A percentile compares a stretch with the other conserved stretches of the same genome.
Conservation (phyloP, 1,140 invertebrate species). For the Lasioglossum albipes region DNA sequence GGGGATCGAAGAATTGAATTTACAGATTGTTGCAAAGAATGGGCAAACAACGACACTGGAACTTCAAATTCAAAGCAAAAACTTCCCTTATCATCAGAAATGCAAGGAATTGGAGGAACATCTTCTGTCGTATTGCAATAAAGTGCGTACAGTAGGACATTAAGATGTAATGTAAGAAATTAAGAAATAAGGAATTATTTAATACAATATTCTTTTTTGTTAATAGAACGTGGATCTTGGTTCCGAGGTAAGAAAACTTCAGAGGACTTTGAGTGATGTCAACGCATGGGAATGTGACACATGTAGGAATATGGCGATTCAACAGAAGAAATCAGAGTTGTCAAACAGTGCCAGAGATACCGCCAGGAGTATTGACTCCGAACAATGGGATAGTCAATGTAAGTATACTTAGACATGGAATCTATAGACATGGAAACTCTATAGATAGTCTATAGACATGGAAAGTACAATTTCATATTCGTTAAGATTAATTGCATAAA, state of each 20-base stretch:
- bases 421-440: too few species aligned
- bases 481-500: background rate
- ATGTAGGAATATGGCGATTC: conserved; percentile 62
- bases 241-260: conserved; percentile 54
- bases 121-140: conserved; percentile 53
- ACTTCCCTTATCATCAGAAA: conserved; percentile 70
- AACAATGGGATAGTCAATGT: conserved; percentile 69
- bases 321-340: conserved; percentile 63
- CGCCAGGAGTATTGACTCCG: conserved; percentile 50
- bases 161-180: too few species aligned
- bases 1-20: conserved; percentile 66
- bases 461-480: background rate
- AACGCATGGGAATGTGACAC: conserved; percentile 63
- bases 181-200: background rate
- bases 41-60: conserved; percentile 70
- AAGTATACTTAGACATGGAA: too few species aligned
- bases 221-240: conserved; percentile 63
- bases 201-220: conserved; percentile 18
- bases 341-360: conserved; percentile 63
- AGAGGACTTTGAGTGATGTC: conserved; percentile 46
- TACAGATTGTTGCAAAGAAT: conserved; percentile 68
- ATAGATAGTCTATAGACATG: too few species aligned
- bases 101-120: conserved; percentile 68
- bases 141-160: conserved; percentile 52
- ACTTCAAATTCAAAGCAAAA: conserved; percentile 69